Evolutionary conservation across 2,113 vertebrate genomes (phyloP).

Genomic region (Cisticola juncidis): DNA sequence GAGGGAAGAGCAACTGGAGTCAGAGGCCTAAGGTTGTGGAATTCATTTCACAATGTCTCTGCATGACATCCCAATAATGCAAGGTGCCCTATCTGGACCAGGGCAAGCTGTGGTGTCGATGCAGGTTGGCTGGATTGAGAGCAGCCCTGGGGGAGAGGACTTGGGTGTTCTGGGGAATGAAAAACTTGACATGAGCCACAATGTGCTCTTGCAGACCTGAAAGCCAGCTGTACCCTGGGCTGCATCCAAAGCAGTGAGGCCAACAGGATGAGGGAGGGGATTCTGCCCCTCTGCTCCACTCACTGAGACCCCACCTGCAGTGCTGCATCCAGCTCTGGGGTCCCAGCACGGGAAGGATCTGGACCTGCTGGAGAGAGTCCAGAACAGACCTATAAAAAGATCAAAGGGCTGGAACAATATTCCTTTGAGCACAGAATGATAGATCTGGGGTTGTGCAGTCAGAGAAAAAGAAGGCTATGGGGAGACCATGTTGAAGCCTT

Average conservation of each 20-base stretch:
- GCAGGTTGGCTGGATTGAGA: background rate
- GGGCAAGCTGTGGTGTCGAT: background rate
- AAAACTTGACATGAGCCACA: background rate
- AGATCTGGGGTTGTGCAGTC: background rate
- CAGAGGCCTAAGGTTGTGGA: background rate
- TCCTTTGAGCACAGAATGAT: background rate
- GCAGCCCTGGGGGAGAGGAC: background rate
- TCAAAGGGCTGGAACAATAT: background rate
- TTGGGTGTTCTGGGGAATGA: background rate
- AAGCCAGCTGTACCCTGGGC: background rate
- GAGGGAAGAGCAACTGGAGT: background rate
- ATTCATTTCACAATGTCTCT: background rate
- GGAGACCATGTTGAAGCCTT: background rate
- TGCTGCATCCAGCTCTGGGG: background rate
- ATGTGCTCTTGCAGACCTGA: background rate
- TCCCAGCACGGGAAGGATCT: background rate
- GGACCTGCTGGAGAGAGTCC: accelerated
- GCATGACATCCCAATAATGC: background rate
- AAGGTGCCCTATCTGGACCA: background rate
- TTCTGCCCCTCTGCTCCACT: background rate
- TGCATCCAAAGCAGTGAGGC: background rate
- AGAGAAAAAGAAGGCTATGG: background rate
- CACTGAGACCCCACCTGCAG: background rate
- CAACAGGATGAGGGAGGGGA: background rate
- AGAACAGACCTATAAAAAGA: background rate